Evolutionary conservation across 2,113 vertebrate species (phyloP), one percentile per base, ranked within the genome.

Genomic region (Anguilla japonica): DNA sequence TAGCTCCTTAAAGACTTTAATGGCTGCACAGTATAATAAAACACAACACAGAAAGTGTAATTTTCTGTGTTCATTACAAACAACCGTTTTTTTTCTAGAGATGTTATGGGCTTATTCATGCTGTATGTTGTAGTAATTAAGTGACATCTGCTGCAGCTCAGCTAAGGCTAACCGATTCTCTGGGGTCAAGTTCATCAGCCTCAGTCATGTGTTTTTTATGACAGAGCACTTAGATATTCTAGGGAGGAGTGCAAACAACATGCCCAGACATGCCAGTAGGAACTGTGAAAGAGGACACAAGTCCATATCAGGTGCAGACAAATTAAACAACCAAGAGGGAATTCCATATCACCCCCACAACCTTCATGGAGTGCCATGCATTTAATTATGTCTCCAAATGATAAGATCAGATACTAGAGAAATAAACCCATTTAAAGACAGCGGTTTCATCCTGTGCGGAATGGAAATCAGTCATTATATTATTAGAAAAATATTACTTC

Each of bases 231-330:
- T 41, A 11, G 71, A 67, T 7, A 60, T 41, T 60, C 41, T 40
- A 60, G 43, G 57, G 41, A 20, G n/a, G 86, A 81, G 82, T 18
- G 60, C 82, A 34, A n/a, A 56, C 60, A 41, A 85, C 92, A 91
- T 90, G 91, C 83, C 87, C 88, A 90, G 91, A 84, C 93, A 90
- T 40, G 90, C 85, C 88, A 79, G 87, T 22, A 86, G 41, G 39
- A 29, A 11, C 29, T 83, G 67, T 41, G 46, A 26, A n/a, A 82
- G 43, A 82, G 26, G 22, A 82, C 81, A 82, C n/a, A 6, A 34
- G 26, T 71, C 26, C 26, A n/a, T 1, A 7, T 7, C 22, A 4
- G 34, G 63, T 29, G 84, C 29, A 39, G 46, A 9, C 3, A 39
- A 63, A 56, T 80, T 57, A 46, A 40, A 0, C 9, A n/a, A 34